phyloP scores from a whole-genome alignment of 2,797 vertebrate genomes.

The Philypnodon macrostomus region DNA sequence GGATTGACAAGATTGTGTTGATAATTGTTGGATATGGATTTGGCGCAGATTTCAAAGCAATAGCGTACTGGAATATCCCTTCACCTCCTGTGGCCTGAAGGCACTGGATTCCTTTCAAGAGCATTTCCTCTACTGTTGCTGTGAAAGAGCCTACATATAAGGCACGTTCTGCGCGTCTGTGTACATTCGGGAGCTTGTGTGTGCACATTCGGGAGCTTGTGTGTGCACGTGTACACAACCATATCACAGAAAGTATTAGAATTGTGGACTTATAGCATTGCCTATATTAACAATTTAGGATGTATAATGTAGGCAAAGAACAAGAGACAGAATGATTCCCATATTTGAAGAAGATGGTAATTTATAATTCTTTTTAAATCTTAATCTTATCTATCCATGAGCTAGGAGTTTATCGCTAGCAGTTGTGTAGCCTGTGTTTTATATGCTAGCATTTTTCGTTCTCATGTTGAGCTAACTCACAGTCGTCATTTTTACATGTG shows the following conservation, averaged over 20 bases:
- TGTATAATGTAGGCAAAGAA: neutral
- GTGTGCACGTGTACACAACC: neutral
- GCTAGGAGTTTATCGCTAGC: too few species aligned
- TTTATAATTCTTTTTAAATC: too few species aligned
- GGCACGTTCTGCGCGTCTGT: constrained; percentile 46
- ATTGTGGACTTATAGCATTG: neutral
- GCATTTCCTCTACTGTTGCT: constrained; percentile 53
- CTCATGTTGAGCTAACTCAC: too few species aligned
- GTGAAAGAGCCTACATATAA: constrained; percentile 54
- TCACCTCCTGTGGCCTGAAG: constrained; percentile 42
- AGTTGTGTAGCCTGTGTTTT: neutral
- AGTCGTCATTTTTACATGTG: too few species aligned
- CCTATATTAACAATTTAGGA: neutral
- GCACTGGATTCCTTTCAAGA: constrained; percentile 39
- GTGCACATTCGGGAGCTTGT: constrained; percentile 7
- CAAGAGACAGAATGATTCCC: too few species aligned
- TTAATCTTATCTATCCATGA: too few species aligned
- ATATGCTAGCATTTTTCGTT: too few species aligned
- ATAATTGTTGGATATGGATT: constrained; percentile 66
- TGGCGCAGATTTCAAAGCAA: constrained; percentile 23
- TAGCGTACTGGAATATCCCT: constrained; percentile 44
- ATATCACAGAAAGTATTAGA: neutral
- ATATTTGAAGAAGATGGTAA: too few species aligned
- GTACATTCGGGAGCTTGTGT: constrained; percentile 4
- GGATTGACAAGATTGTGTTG: constrained; percentile 55